Base-by-base conservation (phyloP, 92 coral and sea anemone species). In the Diadumene lineata region DNA sequence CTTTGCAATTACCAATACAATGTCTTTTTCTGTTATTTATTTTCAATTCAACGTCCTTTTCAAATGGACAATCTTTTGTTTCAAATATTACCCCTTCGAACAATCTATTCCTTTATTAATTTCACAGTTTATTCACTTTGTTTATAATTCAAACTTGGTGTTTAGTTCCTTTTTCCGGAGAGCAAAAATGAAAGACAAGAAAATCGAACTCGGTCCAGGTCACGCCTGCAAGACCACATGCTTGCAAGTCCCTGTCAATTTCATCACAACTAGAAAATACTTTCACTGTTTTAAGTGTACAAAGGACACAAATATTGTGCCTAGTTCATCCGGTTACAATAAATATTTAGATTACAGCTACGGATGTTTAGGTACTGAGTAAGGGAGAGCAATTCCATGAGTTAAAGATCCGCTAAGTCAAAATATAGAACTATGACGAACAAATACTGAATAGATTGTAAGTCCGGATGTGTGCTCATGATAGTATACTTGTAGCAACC, bases 361-460 rank as follows among this genome's bases (percentile, higher is more conserved):
- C 82, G 82, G 82, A 78, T 78, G 82, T 78, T 78, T 78, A 19
- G 30, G 48, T 21, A 53, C 23, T 23, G 30, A 16, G 50, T 50
- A 27, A 56, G 66, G 21, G 48, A 60, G 77, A 46, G 33, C 25
- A 31, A 56, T 72, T 72, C 66, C 48, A 34, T 58, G 53, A 61
- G 77, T 72, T 61, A 72, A 56, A 30, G 66, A 72, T 72, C 55
- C 55, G 30, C 38, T 38, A 31, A 53, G 55, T 8, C 64, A 51
- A 7, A 70, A 70, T 50, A n/a, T n/a, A n/a, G n/a, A 70, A 23
- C 16, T 24, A 56, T 34, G 30, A n/a, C 66, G 10, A 11, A 53
- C 56, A 72, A 72, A 72, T 33, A 72, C 30, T 26, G 17, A 34
- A 31, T 18, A 72, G 18, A 72, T 56, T 50, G 66, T 48, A 24